Evolutionary conservation across 2,888 invertebrate species (phyloP).

Genomic region (Hyppa rectilinea): DNA sequence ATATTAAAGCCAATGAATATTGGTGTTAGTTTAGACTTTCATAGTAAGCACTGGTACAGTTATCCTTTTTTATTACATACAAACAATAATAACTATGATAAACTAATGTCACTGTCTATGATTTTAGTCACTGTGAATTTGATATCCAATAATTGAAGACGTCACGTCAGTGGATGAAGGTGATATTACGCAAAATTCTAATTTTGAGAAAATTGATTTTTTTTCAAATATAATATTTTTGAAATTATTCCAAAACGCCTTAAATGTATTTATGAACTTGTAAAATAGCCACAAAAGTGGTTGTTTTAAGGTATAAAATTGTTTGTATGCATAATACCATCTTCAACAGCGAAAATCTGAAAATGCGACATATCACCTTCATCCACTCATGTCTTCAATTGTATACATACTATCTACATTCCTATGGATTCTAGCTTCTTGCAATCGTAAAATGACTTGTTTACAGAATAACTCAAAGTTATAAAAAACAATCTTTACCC

Average conservation of each 20-base stretch:
- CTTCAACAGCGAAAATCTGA: too few relatives aligned
- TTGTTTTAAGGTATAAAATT: too few relatives aligned
- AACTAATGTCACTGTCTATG: constrained; percentile 10
- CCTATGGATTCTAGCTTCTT: constrained; percentile 24
- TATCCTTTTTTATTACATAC: neutral
- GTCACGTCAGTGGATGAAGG: too few relatives aligned
- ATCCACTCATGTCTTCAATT: too few relatives aligned
- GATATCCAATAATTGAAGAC: constrained; percentile 10
- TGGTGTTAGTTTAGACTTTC: constrained; percentile 14
- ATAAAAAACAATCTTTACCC: neutral
- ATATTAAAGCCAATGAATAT: constrained; percentile 39
- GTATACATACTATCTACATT: constrained; percentile 55
- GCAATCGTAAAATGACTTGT: constrained; percentile 34
- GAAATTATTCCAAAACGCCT: too few relatives aligned
- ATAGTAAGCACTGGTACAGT: constrained; percentile 6
- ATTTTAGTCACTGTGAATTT: constrained; percentile 16
- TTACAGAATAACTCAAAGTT: constrained; percentile 35
- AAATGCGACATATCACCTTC: too few relatives aligned
- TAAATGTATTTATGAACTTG: too few relatives aligned
- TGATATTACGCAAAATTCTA: too few relatives aligned
- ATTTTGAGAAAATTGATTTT: too few relatives aligned
- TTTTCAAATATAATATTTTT: too few relatives aligned
- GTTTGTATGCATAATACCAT: too few relatives aligned
- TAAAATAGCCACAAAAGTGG: too few relatives aligned
- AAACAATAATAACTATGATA: constrained; percentile 6